These are phyloP conservation scores for Apis dorsata DNA, from an alignment of 1,140 invertebrate species.

Conservation along the genomic window DNA sequence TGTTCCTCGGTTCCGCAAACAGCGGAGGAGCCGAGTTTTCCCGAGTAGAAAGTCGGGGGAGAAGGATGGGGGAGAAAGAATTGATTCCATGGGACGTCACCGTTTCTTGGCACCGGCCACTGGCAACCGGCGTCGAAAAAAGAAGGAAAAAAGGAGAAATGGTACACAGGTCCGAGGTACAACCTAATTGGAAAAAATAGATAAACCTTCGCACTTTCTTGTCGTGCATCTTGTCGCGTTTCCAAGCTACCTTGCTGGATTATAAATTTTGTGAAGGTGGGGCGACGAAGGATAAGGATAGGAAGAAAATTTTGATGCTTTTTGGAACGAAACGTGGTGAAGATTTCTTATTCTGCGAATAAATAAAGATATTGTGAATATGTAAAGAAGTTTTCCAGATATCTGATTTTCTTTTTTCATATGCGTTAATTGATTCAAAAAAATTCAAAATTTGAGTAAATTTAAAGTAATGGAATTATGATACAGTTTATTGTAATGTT, in stretches of 20 bases:
- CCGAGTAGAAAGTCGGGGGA: not conserved
- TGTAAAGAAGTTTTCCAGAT: too few relatives aligned
- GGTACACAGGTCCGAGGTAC: not conserved
- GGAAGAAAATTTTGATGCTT: not conserved
- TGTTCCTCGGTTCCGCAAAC: constrained; percentile 55
- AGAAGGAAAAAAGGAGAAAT: not conserved
- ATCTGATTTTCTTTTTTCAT: too few relatives aligned
- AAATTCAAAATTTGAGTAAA: too few relatives aligned
- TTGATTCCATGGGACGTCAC: constrained; percentile 57
- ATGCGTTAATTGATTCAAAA: too few relatives aligned
- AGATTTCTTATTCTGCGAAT: too few relatives aligned
- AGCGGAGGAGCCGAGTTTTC: constrained; percentile 36
- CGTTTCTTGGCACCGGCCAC: constrained; percentile 45
- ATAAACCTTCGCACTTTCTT: constrained; percentile 6
- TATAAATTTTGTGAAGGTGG: not conserved
- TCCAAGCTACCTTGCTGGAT: not conserved
- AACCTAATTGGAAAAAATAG: constrained; percentile 47
- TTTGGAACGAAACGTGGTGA: too few relatives aligned
- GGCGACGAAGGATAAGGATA: too few relatives aligned
- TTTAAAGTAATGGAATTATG: too few relatives aligned
- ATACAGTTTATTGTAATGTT: not conserved
- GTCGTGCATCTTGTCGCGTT: not conserved
- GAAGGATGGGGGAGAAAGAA: constrained; percentile 24
- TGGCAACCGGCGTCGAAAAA: not conserved
- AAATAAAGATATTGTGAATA: too few relatives aligned